Conservation (phyloP, 2,113 vertebrate genomes). For the Labeo catla region DNA sequence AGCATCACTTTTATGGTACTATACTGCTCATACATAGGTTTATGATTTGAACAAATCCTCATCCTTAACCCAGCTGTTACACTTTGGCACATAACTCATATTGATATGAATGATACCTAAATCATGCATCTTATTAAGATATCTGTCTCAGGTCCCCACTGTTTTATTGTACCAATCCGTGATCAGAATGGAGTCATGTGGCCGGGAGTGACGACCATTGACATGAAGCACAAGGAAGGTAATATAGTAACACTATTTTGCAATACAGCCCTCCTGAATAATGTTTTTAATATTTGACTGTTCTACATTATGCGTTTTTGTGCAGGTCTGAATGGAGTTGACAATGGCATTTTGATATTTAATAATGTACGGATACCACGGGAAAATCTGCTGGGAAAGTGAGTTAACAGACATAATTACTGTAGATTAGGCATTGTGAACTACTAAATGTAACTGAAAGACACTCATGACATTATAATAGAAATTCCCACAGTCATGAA, state of each 20-base stretch:
- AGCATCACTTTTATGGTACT: background rate
- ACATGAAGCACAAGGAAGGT: slow-evolving; percentile 71
- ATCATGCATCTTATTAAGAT: background rate
- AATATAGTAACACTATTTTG: background rate
- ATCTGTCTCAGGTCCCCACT: slow-evolving; percentile 70
- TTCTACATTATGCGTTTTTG: slow-evolving; percentile 1
- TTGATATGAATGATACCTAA: background rate
- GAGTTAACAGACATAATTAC: slow-evolving; percentile 47
- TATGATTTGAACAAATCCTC: background rate
- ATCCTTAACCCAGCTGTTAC: background rate
- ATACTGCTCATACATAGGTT: background rate
- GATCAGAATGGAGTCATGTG: slow-evolving; percentile 55
- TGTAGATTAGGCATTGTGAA: background rate
- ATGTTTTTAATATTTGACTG: background rate
- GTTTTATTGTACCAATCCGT: slow-evolving; percentile 67
- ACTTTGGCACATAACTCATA: background rate
- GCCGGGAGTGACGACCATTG: slow-evolving; percentile 63
- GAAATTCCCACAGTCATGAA: background rate
- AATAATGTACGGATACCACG: slow-evolving; percentile 69
- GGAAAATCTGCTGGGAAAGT: slow-evolving; percentile 73
- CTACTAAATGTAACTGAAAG: background rate
- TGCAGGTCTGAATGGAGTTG: slow-evolving; percentile 71
- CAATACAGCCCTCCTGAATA: slow-evolving; percentile 6
- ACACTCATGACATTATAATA: background rate
- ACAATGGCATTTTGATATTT: slow-evolving; percentile 74